A percentile compares a stretch with the other conserved stretches of the same genome.
Conservation (phyloP, 2,888 invertebrate genomes). For the Cephonodes hylas region DNA sequence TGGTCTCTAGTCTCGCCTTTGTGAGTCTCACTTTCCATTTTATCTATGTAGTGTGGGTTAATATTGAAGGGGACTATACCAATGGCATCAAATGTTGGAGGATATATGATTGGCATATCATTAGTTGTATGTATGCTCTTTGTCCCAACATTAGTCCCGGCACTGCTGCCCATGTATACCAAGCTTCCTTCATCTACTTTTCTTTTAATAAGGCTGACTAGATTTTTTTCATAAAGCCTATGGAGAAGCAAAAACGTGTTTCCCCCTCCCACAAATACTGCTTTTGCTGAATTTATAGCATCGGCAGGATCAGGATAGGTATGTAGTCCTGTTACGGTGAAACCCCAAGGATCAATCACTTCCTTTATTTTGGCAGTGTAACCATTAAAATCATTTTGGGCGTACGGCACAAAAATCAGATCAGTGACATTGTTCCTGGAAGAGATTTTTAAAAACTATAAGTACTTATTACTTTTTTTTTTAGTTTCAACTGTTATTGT, state of each 20-base stretch:
- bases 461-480: not conserved
- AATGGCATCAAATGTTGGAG: slow-evolving; percentile 87
- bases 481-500: not conserved
- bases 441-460: slow-evolving; percentile 24
- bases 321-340: slow-evolving; percentile 85
- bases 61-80: slow-evolving; percentile 90
- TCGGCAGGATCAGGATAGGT: slow-evolving; percentile 75
- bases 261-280: slow-evolving; percentile 90
- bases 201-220: slow-evolving; percentile 83
- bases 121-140: slow-evolving; percentile 90
- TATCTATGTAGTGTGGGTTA: slow-evolving; percentile 91
- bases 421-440: slow-evolving; percentile 83
- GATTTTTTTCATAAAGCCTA: slow-evolving; percentile 84
- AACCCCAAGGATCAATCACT: slow-evolving; percentile 84
- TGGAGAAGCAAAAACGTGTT: slow-evolving; percentile 89
- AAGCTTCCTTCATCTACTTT: slow-evolving; percentile 83
- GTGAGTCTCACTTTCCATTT: slow-evolving; percentile 82
- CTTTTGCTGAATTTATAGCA: slow-evolving; percentile 83
- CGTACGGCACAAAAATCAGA: slow-evolving; percentile 88
- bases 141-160: slow-evolving; percentile 92
- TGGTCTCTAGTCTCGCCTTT: slow-evolving; percentile 90
- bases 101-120: slow-evolving; percentile 93
- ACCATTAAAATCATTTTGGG: slow-evolving; percentile 83
- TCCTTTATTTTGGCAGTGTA: slow-evolving; percentile 83
- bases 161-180: slow-evolving; percentile 89